Base-by-base conservation (phyloP, 2,797 vertebrate genomes). In the Peromyscus melanophrys region DNA sequence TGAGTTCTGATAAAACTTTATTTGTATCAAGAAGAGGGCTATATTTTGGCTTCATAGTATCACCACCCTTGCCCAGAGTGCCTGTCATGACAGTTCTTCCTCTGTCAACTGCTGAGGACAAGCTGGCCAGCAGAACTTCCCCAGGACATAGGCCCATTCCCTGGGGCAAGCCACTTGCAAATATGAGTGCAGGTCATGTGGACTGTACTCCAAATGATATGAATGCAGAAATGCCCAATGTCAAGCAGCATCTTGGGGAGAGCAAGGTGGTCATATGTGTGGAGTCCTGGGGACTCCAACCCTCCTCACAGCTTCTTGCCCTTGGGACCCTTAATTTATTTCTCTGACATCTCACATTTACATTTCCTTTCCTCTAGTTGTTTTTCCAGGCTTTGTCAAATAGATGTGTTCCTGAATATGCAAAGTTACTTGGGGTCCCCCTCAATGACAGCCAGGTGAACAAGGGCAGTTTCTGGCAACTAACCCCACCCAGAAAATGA, bases 51-150 rank as follows among this genome's bases (percentile, higher is more conserved):
- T 80, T 29, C 4, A 1, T 10, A 25, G 37, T 31, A 0, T 6
- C 11, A 4, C 25, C 3, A 31, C 34, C 31, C 3, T 61, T 6
- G 3, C 8, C 90, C 8, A 40, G 57, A 49, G 37, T 27, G 3
- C 31, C 14, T 3, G 0, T 12, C 6, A 37, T 1, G 0, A 25
- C 0, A 0, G 43, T 4, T 23, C 65, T 16, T 14, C 55, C 14
- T 29, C 46, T 4, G 13, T 4, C 40, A n/a, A 14, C 0, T 0
- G 11, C 3, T 27, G 0, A 6, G 8, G 52, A 21, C 19, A 46
- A 19, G 61, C 16, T 0, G 1, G 13, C 34, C 49, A 7, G 25
- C 27, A 5, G 2, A 1, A 43, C 1, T 0, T 2, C 13, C n/a
- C 9, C 0, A 43, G 2, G 40, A 7, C 17, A 4, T 0, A 43